These are phyloP conservation scores for Porites lobata DNA, from an alignment of 92 coral and sea anemone species.

Conservation along the genomic window DNA sequence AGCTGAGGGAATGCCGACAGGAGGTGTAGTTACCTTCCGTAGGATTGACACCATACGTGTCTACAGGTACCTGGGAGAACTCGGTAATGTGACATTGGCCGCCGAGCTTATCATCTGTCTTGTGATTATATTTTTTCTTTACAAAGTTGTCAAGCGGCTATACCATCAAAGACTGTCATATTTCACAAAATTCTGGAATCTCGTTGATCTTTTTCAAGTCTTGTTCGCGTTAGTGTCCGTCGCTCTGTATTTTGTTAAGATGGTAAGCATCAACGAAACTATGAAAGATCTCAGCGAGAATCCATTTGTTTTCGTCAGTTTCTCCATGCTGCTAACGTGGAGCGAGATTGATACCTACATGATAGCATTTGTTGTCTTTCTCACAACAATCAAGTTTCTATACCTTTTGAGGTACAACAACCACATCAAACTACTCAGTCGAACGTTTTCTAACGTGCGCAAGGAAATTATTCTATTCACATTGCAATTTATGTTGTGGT, in stretches of 20 bases:
- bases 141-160: conserved; percentile 60
- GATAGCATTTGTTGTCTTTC: conserved; percentile 77
- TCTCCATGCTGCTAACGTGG: conserved; percentile 69
- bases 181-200: conserved; percentile 82
- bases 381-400: conserved; percentile 81
- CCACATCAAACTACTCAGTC: conserved; percentile 72
- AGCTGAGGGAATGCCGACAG: conserved; percentile 75
- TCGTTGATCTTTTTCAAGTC: conserved; percentile 77
- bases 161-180: conserved; percentile 64
- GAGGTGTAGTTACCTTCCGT: conserved; percentile 66
- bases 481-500: conserved; percentile 75
- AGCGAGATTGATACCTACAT: conserved; percentile 68
- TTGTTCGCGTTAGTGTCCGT: conserved; percentile 67
- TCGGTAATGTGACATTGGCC: conserved; percentile 49
- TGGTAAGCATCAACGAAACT: conserved; percentile 61
- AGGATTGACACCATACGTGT: conserved; percentile 75
- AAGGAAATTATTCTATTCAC: conserved; percentile 69
- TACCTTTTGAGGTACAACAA: conserved; percentile 76
- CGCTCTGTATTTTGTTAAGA: conserved; percentile 75
- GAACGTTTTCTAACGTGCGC: conserved; percentile 72
- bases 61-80: conserved; percentile 69
- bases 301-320: conserved; percentile 85
- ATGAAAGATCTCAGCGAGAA: conserved; percentile 73
- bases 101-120: conserved; percentile 77
- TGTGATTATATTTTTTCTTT: conserved; percentile 63